Evolutionary conservation across 2,888 invertebrate species (phyloP).

Genomic region (Spisula subtruncata): DNA sequence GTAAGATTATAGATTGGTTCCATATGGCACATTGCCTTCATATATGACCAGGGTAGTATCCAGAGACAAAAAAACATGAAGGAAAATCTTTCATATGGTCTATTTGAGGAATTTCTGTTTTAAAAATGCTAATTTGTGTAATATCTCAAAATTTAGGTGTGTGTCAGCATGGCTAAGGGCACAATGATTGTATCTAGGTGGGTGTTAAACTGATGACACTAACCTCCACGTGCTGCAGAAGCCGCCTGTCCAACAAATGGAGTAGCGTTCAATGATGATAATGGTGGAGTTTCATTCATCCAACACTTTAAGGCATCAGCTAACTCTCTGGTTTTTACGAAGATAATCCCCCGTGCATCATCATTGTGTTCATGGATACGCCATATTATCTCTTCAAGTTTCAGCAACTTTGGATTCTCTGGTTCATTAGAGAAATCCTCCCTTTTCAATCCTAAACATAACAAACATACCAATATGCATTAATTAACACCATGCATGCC

Average conservation of each 20-base stretch:
- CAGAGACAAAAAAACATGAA: too few relatives aligned
- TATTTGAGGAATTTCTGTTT: too few relatives aligned
- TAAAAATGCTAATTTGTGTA: too few relatives aligned
- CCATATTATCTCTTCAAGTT: constrained; percentile 75
- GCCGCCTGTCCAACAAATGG: constrained; percentile 75
- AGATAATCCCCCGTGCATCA: constrained; percentile 80
- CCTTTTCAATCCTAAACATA: constrained; percentile 19
- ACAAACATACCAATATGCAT: neutral
- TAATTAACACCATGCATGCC: too few relatives aligned
- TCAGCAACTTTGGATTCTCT: constrained; percentile 81
- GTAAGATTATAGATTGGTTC: too few relatives aligned
- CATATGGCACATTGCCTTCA: neutral
- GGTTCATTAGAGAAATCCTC: constrained; percentile 40
- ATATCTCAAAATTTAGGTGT: too few relatives aligned
- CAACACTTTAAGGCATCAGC: constrained; percentile 80
- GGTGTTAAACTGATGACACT: neutral
- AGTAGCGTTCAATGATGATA: constrained; percentile 74
- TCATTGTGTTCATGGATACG: constrained; percentile 56
- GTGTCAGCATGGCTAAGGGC: too few relatives aligned
- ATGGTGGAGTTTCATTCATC: constrained; percentile 79
- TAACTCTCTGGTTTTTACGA: constrained; percentile 84
- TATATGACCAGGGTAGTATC: too few relatives aligned
- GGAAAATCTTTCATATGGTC: too few relatives aligned
- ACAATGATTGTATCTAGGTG: too few relatives aligned
- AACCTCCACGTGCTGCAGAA: constrained; percentile 49